Evolutionary conservation across 1,140 invertebrate species (phyloP), one percentile per base, ranked within the genome.

Genomic region (Whitmania pigra): DNA sequence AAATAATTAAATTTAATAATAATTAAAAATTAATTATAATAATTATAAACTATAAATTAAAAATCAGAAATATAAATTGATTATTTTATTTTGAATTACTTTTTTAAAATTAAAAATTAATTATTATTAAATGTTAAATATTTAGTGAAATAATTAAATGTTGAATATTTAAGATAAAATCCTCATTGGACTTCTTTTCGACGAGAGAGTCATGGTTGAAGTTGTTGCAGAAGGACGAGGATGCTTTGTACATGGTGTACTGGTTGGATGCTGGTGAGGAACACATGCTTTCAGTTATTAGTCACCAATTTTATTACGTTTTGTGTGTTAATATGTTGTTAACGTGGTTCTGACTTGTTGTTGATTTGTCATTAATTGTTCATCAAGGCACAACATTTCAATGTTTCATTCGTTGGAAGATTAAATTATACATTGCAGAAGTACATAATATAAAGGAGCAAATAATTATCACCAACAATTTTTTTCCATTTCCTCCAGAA

Each of bases 191-290:
- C 22, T 73, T 71, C 53, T 70, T 55, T 31, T 40, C 36, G 6
- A 7, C n/a, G 31, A 40, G n/a, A 15, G 17, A 53, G 43, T 71
- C 72, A 2, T 73, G 72, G 72, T 31, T 49, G 53, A 70, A 55
- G 25, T 53, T 73, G 20, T 22, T 70, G 17, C 20, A 53, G 5
- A 15, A 18, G 15, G 25, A 71, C 4, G 0, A 27, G 22, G 67
- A 69, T 0, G 72, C 72, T 36, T 5, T n/a, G 22, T 73, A 73
- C 66, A 22, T 36, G 49, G 22, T 71, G 3, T 73, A 73, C 29
- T 73, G 72, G 72, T 22, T 73, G 15, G 67, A 73, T 68, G 72
- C 72, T 17, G 72, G 72, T 68, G 43, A 71, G 36, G 1, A 49
- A 49, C 43, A 13, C 15, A 7, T 49, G 9, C 15, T 31, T 69